Evolutionary conservation across 2,797 vertebrate species (phyloP).

Genomic region (Silurus aristotelis): DNA sequence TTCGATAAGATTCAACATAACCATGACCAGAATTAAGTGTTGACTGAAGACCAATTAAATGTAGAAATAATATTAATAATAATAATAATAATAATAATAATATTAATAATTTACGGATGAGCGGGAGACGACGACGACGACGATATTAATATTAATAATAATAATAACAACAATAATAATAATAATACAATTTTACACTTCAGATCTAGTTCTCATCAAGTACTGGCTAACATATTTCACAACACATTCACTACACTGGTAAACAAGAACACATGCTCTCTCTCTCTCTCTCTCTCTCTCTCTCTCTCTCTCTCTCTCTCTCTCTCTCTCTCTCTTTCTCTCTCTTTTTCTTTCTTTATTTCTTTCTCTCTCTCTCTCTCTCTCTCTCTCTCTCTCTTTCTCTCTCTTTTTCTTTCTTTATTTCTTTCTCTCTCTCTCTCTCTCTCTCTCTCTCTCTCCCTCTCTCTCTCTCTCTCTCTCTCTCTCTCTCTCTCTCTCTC

Average conservation of each 20-base stretch:
- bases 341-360: no score
- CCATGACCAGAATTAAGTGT: neutral
- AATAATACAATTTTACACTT: neutral
- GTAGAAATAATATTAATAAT: neutral
- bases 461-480: slow-evolving; percentile 1
- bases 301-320: slow-evolving; percentile 39
- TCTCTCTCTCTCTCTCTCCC: no score
- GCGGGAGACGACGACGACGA: no score
- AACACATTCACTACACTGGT: slow-evolving; percentile 26
- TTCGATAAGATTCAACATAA: neutral
- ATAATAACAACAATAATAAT: no score
- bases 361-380: no score
- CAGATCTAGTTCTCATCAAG: slow-evolving; percentile 7
- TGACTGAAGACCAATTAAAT: neutral
- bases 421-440: no score
- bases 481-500: slow-evolving; percentile 46
- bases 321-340: no score
- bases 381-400: slow-evolving; percentile 33
- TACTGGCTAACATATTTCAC: neutral
- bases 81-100: neutral
- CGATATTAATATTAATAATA: neutral
- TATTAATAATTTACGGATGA: no score
- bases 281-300: slow-evolving; percentile 40
- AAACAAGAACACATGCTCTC: slow-evolving; percentile 38
- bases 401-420: slow-evolving; percentile 22